These are phyloP conservation scores for Acanthosepion esculentum DNA, from an alignment of 2,888 invertebrate genomes.

Conservation along the genomic window DNA sequence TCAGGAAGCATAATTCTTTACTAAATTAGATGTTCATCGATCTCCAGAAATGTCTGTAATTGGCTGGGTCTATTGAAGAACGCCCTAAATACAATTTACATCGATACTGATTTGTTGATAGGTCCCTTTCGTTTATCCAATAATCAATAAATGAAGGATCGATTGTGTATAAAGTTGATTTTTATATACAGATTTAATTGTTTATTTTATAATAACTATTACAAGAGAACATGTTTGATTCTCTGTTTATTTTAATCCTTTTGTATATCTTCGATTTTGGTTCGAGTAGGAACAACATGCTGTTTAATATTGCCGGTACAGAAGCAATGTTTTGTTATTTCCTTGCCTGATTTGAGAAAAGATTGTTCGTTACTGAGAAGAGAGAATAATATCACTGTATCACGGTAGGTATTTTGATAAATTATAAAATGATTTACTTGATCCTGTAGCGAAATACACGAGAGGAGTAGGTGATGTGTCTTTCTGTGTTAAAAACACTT, in stretches of 20 bases:
- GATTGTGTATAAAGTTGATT: not conserved
- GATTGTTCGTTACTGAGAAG: too few relatives aligned
- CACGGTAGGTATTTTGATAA: too few relatives aligned
- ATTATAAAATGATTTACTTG: too few relatives aligned
- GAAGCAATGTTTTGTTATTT: not conserved
- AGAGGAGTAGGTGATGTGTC: too few relatives aligned
- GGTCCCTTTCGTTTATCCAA: not conserved
- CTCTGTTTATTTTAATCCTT: not conserved
- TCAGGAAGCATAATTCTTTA: not conserved
- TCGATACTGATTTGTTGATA: not conserved
- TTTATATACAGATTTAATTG: not conserved
- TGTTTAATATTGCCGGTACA: not conserved
- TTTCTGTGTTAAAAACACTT: too few relatives aligned
- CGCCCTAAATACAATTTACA: constrained; percentile 4
- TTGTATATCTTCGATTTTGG: not conserved
- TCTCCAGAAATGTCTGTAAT: not conserved
- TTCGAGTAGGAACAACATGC: not conserved
- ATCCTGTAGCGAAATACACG: too few relatives aligned
- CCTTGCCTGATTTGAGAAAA: too few relatives aligned
- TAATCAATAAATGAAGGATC: not conserved
- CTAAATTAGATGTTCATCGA: not conserved
- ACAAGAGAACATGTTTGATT: not conserved
- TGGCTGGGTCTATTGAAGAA: not conserved
- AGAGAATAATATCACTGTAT: too few relatives aligned
- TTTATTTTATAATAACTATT: not conserved